Conservation (phyloP, 2,888 invertebrate species). For the Rotaria sp. region DNA sequence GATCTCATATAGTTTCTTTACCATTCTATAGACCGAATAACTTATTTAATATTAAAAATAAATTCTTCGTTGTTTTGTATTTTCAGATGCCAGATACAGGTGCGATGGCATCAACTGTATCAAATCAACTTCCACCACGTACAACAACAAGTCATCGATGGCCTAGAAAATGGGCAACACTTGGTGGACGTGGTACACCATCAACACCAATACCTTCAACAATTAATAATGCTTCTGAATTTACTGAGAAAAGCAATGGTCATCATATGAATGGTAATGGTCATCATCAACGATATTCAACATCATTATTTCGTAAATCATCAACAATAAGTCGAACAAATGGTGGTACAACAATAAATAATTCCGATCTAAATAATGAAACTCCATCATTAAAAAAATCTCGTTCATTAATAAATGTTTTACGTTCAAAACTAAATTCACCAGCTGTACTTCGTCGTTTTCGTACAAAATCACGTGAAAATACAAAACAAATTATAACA, state of each 20-base stretch:
- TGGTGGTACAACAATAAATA: neutral
- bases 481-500: neutral
- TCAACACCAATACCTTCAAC: neutral
- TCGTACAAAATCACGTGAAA: slow-evolving; percentile 21
- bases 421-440: slow-evolving; percentile 20
- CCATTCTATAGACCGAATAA: neutral
- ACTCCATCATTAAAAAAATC: slow-evolving; percentile 22
- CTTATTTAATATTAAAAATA: neutral
- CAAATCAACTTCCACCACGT: neutral
- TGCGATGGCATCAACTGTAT: neutral
- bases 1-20: neutral
- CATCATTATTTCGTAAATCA: slow-evolving; percentile 23
- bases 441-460: slow-evolving; percentile 27
- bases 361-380: neutral
- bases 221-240: neutral
- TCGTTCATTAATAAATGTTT: slow-evolving; percentile 26
- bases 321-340: slow-evolving; percentile 20
- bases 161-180: slow-evolving; percentile 26
- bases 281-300: neutral
- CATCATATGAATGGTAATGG: slow-evolving; percentile 12
- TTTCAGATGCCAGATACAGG: slow-evolving; percentile 6
- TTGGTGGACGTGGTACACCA: slow-evolving; percentile 12
- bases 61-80: neutral
- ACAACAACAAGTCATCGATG: slow-evolving; percentile 8
- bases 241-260: neutral